These are phyloP conservation scores for Pheucticus melanocephalus DNA, from an alignment of 2,113 vertebrate species.

Conservation along the genomic window DNA sequence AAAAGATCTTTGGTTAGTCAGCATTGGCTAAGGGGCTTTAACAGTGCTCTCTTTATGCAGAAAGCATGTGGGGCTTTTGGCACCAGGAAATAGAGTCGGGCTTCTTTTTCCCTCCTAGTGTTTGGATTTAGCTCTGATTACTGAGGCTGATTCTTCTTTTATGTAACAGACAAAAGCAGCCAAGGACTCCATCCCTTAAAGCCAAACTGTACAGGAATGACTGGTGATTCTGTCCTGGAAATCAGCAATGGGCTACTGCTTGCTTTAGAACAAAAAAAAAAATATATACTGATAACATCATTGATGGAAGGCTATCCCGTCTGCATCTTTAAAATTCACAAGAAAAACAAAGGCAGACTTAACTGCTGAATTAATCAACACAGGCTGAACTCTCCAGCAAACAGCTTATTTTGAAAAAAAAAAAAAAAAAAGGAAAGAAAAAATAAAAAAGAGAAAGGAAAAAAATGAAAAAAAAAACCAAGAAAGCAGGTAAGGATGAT, in stretches of 20 bases:
- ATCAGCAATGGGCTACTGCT: not conserved
- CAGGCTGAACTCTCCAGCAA: not conserved
- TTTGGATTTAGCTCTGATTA: conserved; percentile 25
- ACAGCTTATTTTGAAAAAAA: not conserved
- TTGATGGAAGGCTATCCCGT: not conserved
- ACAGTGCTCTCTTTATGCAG: conserved; percentile 20
- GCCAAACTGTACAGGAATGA: not conserved
- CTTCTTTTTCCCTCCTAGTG: not conserved
- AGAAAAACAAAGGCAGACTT: not conserved
- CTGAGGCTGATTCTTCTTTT: conserved; percentile 56
- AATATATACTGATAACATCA: not conserved
- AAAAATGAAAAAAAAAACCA: fast-evolving
- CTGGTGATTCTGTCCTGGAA: not conserved
- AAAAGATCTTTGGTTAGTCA: not conserved
- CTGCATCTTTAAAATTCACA: not conserved
- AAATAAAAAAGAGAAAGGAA: fast-evolving
- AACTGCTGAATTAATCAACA: not conserved
- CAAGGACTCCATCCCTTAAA: conserved; percentile 12
- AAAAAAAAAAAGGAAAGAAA: not conserved
- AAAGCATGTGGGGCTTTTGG: not conserved
- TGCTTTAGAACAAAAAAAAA: not conserved
- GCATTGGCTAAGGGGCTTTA: not conserved
- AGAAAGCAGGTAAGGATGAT: not conserved
- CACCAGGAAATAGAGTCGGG: not conserved
- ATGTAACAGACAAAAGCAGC: conserved; percentile 24